A percentile compares a stretch with the other conserved stretches of the same genome.
Conservation (phyloP, 2,888 invertebrate genomes). For the Portevinia maculata region DNA sequence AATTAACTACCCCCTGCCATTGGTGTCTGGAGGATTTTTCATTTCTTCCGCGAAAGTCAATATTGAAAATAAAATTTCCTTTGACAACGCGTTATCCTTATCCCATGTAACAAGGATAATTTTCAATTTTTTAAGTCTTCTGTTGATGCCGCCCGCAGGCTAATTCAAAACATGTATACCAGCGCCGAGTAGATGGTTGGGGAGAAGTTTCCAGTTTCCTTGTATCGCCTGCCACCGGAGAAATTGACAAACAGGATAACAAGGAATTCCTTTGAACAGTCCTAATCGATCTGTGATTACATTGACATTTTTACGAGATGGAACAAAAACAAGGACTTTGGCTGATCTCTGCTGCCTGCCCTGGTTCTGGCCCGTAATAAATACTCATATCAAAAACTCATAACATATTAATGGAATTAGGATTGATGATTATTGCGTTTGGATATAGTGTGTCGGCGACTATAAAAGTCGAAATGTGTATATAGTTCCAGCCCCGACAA, state of each 20-base stretch:
- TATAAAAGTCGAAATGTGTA: constrained; percentile 35
- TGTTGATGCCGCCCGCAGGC: constrained; percentile 72
- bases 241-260: constrained; percentile 54
- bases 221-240: constrained; percentile 52
- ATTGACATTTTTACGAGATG: constrained; percentile 38
- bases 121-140: constrained; percentile 73
- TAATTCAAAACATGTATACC: constrained; percentile 56
- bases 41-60: constrained; percentile 72
- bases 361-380: constrained; percentile 45
- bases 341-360: constrained; percentile 8
- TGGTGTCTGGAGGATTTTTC: constrained; percentile 65
- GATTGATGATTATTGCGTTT: constrained; percentile 83
- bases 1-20: constrained; percentile 60
- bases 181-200: background rate
- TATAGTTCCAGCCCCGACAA: constrained; percentile 9
- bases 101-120: constrained; percentile 64
- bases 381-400: constrained; percentile 74
- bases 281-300: constrained; percentile 68
- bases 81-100: constrained; percentile 73
- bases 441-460: constrained; percentile 76
- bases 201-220: constrained; percentile 62
- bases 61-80: constrained; percentile 73
- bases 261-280: constrained; percentile 69
- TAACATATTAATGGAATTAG: constrained; percentile 78
- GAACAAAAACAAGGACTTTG: constrained; percentile 28